Evolutionary conservation across 2,888 invertebrate species (phyloP).

Genomic region (Hedya salicella): DNA sequence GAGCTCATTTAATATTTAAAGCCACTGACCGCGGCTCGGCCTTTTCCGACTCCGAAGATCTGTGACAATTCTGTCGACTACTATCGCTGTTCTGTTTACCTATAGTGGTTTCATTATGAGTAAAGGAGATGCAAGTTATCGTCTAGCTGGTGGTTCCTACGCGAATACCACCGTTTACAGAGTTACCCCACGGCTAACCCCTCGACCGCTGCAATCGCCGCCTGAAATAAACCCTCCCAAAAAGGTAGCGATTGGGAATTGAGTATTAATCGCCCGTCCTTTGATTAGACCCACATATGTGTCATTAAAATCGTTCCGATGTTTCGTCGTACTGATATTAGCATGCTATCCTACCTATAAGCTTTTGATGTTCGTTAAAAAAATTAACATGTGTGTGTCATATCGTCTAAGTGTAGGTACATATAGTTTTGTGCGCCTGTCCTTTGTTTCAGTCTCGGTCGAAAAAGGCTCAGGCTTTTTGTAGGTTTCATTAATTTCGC

Average conservation of each 20-base stretch:
- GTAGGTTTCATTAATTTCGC: constrained; percentile 29
- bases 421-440: constrained; percentile 7
- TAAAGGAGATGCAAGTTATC: not conserved
- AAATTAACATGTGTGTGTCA: not conserved
- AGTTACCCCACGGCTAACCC: not conserved
- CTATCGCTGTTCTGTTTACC: not conserved
- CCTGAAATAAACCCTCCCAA: constrained; percentile 1
- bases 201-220: not conserved
- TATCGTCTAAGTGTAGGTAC: not conserved
- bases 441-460: constrained; percentile 7
- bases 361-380: not conserved
- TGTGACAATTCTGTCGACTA: not conserved
- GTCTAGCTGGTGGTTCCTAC: too few species aligned
- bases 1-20: constrained; percentile 23
- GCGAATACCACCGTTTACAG: too few species aligned
- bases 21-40: not conserved
- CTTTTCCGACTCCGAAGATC: not conserved
- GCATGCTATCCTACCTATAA: not conserved
- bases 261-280: constrained; percentile 8
- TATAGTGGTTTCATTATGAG: not conserved
- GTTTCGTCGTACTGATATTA: not conserved
- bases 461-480: constrained; percentile 4
- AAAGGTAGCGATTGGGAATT: not conserved
- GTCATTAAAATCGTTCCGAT: not conserved
- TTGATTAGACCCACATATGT: not conserved